These are phyloP conservation scores for Trogon melanurus DNA, from an alignment of 2,113 vertebrate species.

Conservation along the genomic window DNA sequence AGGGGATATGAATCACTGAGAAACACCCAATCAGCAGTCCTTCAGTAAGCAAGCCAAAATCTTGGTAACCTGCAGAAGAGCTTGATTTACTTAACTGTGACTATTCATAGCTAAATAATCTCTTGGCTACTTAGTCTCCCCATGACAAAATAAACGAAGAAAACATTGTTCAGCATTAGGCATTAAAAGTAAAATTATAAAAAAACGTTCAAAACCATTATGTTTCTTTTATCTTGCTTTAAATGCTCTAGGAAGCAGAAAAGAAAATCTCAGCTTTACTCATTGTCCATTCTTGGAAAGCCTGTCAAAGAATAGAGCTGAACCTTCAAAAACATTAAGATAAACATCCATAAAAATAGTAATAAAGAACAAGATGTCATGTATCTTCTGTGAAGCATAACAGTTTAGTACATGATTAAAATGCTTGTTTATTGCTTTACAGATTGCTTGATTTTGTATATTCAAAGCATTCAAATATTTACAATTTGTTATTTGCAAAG, in stretches of 20 bases:
- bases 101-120: neutral
- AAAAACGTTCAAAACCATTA: neutral
- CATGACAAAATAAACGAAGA: neutral
- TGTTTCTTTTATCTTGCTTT: neutral
- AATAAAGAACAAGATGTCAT: neutral
- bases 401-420: neutral
- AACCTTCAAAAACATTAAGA: neutral
- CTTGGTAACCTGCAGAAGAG: neutral
- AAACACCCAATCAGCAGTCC: neutral
- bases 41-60: neutral
- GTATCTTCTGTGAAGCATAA: neutral
- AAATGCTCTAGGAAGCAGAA: neutral
- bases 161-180: neutral
- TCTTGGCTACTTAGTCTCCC: neutral
- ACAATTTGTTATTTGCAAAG: neutral
- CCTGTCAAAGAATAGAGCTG: neutral
- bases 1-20: neutral
- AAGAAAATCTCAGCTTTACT: neutral
- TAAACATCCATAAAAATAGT: neutral
- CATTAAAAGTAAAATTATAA: neutral
- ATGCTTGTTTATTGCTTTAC: neutral
- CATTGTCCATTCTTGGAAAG: neutral
- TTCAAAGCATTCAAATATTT: neutral
- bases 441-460: neutral
- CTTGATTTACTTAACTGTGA: neutral